Conservation (phyloP, 2,888 invertebrate species). For the Myopa testacea region DNA sequence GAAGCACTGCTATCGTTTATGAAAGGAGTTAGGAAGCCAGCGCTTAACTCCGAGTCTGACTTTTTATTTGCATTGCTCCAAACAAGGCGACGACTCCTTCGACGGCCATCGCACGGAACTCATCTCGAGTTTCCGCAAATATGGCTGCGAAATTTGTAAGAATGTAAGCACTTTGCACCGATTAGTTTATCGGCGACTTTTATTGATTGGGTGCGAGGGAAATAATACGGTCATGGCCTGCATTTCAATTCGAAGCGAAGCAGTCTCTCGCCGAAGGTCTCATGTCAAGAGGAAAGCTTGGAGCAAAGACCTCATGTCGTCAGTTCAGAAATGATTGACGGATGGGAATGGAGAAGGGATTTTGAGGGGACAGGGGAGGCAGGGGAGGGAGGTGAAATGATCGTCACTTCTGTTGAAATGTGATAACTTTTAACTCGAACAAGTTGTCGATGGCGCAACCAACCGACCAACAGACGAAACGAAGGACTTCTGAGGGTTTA, state of each 20-base stretch:
- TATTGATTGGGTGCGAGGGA: slow-evolving; percentile 5
- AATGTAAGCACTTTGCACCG: slow-evolving; percentile 16
- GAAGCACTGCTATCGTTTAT: not conserved
- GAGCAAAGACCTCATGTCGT: too few relatives aligned
- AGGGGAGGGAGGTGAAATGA: too few relatives aligned
- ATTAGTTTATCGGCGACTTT: slow-evolving; percentile 15
- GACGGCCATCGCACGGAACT: not conserved
- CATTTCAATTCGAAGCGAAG: not conserved
- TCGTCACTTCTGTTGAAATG: too few relatives aligned
- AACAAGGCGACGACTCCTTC: slow-evolving; percentile 5
- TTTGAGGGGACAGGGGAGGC: too few relatives aligned
- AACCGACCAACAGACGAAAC: too few relatives aligned
- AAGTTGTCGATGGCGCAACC: too few relatives aligned
- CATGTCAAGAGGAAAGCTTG: too few relatives aligned
- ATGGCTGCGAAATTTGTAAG: slow-evolving; percentile 29
- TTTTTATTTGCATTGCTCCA: slow-evolving; percentile 21
- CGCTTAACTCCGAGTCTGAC: not conserved
- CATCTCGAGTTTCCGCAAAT: not conserved
- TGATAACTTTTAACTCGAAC: too few relatives aligned
- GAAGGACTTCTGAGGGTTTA: too few relatives aligned
- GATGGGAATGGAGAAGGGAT: too few relatives aligned
- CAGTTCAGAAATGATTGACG: too few relatives aligned
- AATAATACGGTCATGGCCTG: not conserved
- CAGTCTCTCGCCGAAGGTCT: too few relatives aligned
- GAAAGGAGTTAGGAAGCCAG: slow-evolving; percentile 34